Evolutionary conservation across 2,113 vertebrate species (phyloP).

Genomic region (Ascaphus truei): DNA sequence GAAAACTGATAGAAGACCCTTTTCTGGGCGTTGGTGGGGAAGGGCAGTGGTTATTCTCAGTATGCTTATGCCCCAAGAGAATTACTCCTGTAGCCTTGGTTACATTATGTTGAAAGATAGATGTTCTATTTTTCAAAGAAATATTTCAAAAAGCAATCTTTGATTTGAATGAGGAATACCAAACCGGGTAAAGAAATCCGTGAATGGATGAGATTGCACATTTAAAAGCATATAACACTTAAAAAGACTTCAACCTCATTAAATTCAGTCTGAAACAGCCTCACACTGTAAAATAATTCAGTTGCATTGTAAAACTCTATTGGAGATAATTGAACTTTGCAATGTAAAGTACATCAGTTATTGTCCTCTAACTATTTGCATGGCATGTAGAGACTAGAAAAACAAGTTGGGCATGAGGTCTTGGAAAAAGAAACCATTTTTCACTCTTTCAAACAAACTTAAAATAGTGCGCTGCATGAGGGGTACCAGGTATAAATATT

Average conservation of each 20-base stretch:
- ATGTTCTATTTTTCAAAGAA: neutral
- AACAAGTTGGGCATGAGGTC: neutral
- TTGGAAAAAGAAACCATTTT: neutral
- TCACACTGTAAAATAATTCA: slow-evolving; percentile 26
- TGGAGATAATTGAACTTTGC: slow-evolving; percentile 37
- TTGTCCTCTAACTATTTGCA: neutral
- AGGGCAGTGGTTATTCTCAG: too few relatives aligned
- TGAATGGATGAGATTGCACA: neutral
- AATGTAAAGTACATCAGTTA: neutral
- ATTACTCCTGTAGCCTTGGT: too few relatives aligned
- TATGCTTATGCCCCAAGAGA: too few relatives aligned
- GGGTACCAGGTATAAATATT: neutral
- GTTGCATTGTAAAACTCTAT: slow-evolving; percentile 1
- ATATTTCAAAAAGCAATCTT: neutral
- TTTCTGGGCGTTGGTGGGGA: neutral
- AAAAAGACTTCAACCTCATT: neutral
- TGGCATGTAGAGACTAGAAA: neutral
- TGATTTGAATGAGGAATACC: too few relatives aligned
- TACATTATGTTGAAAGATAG: too few relatives aligned
- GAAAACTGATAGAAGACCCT: too few relatives aligned
- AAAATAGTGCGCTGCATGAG: neutral
- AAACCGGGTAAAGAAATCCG: too few relatives aligned
- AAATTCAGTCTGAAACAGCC: neutral
- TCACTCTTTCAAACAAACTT: neutral
- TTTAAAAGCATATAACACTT: neutral